Evolutionary conservation across 2,113 vertebrate genomes (phyloP).

Genomic region (Anoplopoma fimbria): DNA sequence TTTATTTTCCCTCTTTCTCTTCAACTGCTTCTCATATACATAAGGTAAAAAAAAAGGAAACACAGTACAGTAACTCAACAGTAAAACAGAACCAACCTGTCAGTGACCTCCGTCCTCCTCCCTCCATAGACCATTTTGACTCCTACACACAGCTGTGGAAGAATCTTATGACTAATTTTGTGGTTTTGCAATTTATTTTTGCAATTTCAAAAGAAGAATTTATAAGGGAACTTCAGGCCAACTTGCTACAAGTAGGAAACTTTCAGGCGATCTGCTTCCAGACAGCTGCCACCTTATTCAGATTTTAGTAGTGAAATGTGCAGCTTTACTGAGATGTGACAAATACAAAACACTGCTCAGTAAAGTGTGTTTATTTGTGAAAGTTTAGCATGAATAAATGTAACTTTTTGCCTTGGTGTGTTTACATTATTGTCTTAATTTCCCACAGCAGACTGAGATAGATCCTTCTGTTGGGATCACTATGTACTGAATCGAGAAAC

Average conservation of each 20-base stretch:
- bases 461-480: not conserved
- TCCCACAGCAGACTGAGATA: not conserved
- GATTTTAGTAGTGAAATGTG: too few relatives aligned
- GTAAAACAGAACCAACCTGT: slow-evolving; percentile 12
- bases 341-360: not conserved
- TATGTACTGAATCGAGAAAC: not conserved
- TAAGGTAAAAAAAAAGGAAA: slow-evolving; percentile 11
- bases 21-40: not conserved
- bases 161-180: not conserved
- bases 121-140: not conserved
- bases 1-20: not conserved
- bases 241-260: not conserved
- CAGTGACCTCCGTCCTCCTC: slow-evolving; percentile 1
- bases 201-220: not conserved
- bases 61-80: not conserved
- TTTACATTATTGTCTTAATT: too few relatives aligned
- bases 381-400: not conserved
- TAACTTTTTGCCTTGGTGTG: not conserved
- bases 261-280: too few relatives aligned
- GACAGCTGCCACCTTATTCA: too few relatives aligned
- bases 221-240: not conserved
- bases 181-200: not conserved
- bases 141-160: slow-evolving; percentile 34
- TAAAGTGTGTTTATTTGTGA: not conserved
- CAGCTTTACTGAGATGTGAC: not conserved